Percentiles rank a stretch among this genome's conserved stretches.
Conservation (phyloP, 2,888 invertebrate species). For the Empis livida region DNA sequence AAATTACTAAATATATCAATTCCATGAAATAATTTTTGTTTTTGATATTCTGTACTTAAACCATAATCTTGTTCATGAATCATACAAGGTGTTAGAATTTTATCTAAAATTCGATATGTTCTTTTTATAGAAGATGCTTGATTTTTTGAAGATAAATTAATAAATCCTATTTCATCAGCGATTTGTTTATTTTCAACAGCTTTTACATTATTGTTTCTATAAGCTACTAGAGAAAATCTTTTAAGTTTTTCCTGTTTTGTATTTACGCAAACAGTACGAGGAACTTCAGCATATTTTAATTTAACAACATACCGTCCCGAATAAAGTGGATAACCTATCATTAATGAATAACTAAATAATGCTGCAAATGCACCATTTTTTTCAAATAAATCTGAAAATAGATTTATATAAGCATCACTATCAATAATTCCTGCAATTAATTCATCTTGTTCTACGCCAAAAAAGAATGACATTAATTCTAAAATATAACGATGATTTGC, state of each 20-base stretch:
- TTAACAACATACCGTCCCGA: conserved; percentile 26
- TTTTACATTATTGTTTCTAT: conserved; percentile 46
- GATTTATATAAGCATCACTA: conserved; percentile 45
- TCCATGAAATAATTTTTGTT: conserved; percentile 43
- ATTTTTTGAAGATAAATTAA: conserved; percentile 14
- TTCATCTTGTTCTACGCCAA: conserved; percentile 50
- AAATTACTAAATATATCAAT: conserved; percentile 40
- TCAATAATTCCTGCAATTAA: conserved; percentile 60
- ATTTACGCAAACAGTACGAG: conserved; percentile 49
- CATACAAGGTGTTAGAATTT: conserved; percentile 37
- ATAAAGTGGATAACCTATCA: conserved; percentile 46
- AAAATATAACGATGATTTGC: conserved; percentile 49
- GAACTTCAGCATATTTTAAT: conserved; percentile 29
- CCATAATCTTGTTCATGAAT: conserved; percentile 42
- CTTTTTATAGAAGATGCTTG: conserved; percentile 3
- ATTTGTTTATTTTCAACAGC: conserved; percentile 51
- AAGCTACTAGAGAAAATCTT: conserved; percentile 55
- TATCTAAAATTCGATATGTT: conserved; percentile 17
- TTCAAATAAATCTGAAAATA: conserved; percentile 47
- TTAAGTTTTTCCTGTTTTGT: conserved; percentile 43
- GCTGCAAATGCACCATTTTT: conserved; percentile 48
- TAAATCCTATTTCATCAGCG: conserved; percentile 35
- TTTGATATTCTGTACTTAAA: conserved; percentile 36
- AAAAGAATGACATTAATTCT: conserved; percentile 53
- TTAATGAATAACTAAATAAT: conserved; percentile 52